Conservation (phyloP, 2,113 vertebrate species). For the Taurulus bubalis region DNA sequence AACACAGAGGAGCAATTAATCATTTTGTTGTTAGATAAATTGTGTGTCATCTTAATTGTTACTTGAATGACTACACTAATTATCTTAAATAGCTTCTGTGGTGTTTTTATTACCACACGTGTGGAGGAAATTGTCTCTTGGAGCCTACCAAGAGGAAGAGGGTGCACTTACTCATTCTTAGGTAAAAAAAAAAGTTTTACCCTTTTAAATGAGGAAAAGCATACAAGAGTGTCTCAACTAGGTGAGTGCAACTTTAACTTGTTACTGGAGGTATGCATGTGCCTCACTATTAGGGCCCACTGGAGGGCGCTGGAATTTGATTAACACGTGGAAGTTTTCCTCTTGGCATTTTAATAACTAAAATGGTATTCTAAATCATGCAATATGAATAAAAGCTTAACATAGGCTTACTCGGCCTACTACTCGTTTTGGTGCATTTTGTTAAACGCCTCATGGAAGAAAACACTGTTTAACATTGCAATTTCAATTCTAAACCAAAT, state of each 20-base stretch:
- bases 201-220: not conserved
- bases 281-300: conserved; percentile 34
- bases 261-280: conserved; percentile 36
- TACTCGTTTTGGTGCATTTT: not conserved
- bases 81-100: not conserved
- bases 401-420: accelerated
- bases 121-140: not conserved
- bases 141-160: not conserved
- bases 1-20: not conserved
- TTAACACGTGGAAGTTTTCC: conserved; percentile 50
- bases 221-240: not conserved
- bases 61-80: not conserved
- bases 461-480: not conserved
- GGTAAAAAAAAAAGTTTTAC: not conserved
- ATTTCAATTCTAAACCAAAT: not conserved
- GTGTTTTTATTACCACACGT: not conserved
- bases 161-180: too few species aligned
- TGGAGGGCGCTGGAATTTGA: conserved; percentile 57
- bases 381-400: not conserved
- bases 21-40: not conserved
- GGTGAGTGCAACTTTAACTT: conserved; percentile 45
- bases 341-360: conserved; percentile 8
- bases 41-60: not conserved
- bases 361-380: not conserved
- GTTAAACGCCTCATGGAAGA: not conserved